Evolutionary conservation across 2,888 invertebrate species (phyloP), one percentile per base, ranked within the genome.

Genomic region (Oscheius myriophilus): DNA sequence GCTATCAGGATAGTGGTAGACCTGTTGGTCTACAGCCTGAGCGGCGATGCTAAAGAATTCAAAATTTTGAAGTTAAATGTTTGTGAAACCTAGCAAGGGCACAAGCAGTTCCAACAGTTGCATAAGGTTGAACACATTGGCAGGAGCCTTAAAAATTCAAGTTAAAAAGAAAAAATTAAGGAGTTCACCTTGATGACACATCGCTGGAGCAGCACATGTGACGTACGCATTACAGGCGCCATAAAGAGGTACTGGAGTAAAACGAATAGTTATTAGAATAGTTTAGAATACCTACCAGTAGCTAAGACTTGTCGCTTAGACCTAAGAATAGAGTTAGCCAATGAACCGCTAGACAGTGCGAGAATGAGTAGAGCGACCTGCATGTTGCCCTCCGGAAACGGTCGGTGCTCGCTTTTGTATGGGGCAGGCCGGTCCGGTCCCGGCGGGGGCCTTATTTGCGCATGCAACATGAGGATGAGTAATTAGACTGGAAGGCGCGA

Each of bases 181-280:
- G 18, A 42, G 18, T 2, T n/a, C 9, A 64, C 68, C 63, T 14
- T 23, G 18, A 25, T 69, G 49, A 53, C 78, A 78, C 21, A 73
- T 73, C 1, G 78, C 67, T 1, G 78, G 78, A 9, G 78, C 69
- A 6, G 73, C 70, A 64, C 78, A 78, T 21, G 72, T 64, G 11
- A 71, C n/a, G 33, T 72, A 73, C 33, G 73, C 78, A 65, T 72
- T 73, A 61, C 78, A 78, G n/a, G 71, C 59, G 4, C 70, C 65
- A 46, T 78, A 72, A 7, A 78, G 68, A n/a, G 78, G 78, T 12
- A 73, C 78, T 78, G 66, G 21, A 33, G 33, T 6, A 33, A 33
- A 51, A 39, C 51, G 23, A 61, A 46, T 21, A 18, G 21, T 41
- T n/a, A 41, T 18, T 7, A 33, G 4, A 49, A 49, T 41, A 18